Evolutionary conservation across 1,140 invertebrate genomes (phyloP).

Genomic region (Ptiloglossa arizonensis): DNA sequence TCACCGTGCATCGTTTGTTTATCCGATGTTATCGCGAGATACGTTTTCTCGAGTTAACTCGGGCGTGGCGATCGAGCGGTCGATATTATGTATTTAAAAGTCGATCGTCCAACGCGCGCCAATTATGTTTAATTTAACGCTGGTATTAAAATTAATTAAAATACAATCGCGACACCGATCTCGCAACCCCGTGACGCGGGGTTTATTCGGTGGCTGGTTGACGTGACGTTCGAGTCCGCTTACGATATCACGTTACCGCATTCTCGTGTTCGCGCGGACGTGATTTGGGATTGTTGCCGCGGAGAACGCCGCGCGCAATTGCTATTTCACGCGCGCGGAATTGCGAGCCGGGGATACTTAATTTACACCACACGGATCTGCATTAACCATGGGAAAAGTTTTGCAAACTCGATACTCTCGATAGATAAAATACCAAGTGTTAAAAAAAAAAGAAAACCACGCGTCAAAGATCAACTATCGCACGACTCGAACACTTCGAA

Average conservation of each 20-base stretch:
- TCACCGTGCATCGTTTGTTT: no score
- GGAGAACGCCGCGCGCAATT: not conserved
- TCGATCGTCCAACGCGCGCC: no score
- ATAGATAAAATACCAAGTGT: no score
- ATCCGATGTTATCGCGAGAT: no score
- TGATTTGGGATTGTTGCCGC: slow-evolving; percentile 5
- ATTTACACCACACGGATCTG: not conserved
- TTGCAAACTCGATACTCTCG: not conserved
- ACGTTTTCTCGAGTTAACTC: no score
- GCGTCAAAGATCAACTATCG: no score
- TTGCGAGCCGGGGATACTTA: slow-evolving; percentile 11
- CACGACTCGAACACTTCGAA: no score
- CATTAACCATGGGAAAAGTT: not conserved
- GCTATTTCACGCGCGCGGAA: not conserved
- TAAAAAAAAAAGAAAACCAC: no score
- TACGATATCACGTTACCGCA: slow-evolving; percentile 2
- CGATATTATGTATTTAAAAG: no score
- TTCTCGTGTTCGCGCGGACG: not conserved
- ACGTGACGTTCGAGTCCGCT: no score
- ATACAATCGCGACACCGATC: not conserved
- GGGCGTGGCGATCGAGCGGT: not conserved
- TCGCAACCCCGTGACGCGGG: not conserved
- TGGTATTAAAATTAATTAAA: no score
- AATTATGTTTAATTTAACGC: no score
- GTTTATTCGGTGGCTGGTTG: not conserved